Percentiles rank a stretch among this genome's conserved stretches.
These are phyloP conservation scores for Tinea trinotella DNA, from an alignment of 2,888 invertebrate species.

Conservation along the genomic window DNA sequence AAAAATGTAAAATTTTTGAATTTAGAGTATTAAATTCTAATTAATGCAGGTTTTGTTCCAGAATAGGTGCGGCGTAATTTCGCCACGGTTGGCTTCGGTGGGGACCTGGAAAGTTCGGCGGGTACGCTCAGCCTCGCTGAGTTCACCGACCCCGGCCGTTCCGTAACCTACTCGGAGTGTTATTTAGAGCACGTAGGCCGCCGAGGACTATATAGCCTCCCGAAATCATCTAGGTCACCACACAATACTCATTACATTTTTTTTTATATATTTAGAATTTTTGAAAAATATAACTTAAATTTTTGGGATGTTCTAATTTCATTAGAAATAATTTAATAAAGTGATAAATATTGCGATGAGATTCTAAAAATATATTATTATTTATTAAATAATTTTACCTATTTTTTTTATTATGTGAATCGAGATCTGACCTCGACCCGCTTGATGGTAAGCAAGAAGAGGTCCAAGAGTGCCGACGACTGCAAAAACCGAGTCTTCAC, in stretches of 20 bases:
- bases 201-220: conserved; percentile 49
- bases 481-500: no score
- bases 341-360: no score
- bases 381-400: no score
- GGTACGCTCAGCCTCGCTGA: conserved; percentile 40
- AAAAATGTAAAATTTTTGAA: neutral
- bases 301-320: no score
- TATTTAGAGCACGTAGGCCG: conserved; percentile 63
- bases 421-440: no score
- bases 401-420: no score
- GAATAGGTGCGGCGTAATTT: conserved; percentile 6
- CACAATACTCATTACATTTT: neutral
- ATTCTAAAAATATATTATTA: no score
- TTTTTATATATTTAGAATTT: neutral
- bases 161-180: conserved; percentile 61
- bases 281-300: neutral
- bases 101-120: conserved; percentile 45
- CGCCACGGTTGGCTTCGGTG: conserved; percentile 8
- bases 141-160: conserved; percentile 51
- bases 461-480: no score
- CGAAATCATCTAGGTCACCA: conserved; percentile 51
- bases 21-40: neutral
- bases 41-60: neutral
- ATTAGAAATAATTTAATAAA: no score
- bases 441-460: no score